Conservation (phyloP, 2,113 vertebrate species). For the Calyptomena viridis region DNA sequence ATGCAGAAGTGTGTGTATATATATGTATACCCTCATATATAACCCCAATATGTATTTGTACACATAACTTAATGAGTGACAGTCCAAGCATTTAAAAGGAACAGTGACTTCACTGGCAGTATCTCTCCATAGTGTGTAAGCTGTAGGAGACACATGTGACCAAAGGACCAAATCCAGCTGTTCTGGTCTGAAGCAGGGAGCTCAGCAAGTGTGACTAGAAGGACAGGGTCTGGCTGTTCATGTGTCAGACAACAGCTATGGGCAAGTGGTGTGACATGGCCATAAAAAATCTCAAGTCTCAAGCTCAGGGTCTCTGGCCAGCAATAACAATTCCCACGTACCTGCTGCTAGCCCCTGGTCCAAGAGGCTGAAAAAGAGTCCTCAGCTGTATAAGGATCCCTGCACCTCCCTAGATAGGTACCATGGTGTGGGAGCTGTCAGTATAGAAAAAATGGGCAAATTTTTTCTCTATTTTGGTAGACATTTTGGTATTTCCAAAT, state of each 20-base stretch:
- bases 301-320: neutral
- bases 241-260: too few relatives aligned
- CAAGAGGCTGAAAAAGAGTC: neutral
- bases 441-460: neutral
- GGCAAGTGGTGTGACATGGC: rapidly evolving
- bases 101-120: neutral
- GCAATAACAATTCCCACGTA: rapidly evolving
- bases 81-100: neutral
- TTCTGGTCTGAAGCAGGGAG: neutral
- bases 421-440: rapidly evolving
- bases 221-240: neutral
- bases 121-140: neutral
- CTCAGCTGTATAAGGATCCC: too few relatives aligned
- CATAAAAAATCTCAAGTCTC: neutral
- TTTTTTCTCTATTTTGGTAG: too few relatives aligned
- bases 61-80: neutral
- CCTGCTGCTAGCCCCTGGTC: neutral
- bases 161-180: neutral
- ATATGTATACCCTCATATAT: neutral
- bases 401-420: neutral
- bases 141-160: rapidly evolving
- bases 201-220: neutral
- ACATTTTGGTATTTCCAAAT: neutral
- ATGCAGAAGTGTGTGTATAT: neutral
- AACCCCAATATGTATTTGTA: neutral